phyloP scores from a whole-genome alignment of 2,888 invertebrate genomes.

The Cabera pusaria region DNA sequence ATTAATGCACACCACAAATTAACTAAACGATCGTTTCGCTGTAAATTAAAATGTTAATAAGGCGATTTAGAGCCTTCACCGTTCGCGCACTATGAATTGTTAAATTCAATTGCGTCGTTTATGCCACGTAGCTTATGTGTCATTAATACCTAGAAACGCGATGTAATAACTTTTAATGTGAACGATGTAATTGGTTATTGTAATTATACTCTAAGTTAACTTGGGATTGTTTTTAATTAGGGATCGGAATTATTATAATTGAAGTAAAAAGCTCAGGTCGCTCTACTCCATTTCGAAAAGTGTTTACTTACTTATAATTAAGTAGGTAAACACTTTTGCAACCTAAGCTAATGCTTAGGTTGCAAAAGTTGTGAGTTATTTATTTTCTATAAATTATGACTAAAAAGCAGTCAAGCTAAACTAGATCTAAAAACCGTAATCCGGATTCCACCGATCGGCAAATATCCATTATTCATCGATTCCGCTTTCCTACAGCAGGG shows the following conservation, averaged over 20 bases:
- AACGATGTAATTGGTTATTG: no score
- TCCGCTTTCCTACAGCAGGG: conserved; percentile 49
- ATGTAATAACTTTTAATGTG: no score
- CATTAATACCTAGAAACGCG: no score
- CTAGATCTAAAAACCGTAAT: conserved; percentile 42
- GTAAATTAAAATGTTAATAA: conserved; percentile 40
- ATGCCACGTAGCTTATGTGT: no score
- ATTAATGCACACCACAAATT: conserved; percentile 35
- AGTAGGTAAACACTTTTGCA: no score
- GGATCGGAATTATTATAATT: no score
- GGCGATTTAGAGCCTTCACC: conserved; percentile 28
- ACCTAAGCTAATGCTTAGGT: neutral
- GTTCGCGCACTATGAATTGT: conserved; percentile 35
- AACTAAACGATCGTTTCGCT: conserved; percentile 35
- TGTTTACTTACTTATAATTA: no score
- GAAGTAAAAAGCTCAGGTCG: no score
- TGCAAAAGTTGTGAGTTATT: neutral
- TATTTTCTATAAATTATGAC: neutral
- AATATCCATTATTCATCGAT: conserved; percentile 56
- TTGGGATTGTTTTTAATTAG: no score
- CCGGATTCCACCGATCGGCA: conserved; percentile 35
- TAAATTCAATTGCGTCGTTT: conserved; percentile 29
- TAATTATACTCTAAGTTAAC: no score
- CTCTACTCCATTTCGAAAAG: no score
- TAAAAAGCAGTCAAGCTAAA: conserved; percentile 28